phyloP scores from a whole-genome alignment of 2,113 vertebrate genomes.

The Alethe diademata region DNA sequence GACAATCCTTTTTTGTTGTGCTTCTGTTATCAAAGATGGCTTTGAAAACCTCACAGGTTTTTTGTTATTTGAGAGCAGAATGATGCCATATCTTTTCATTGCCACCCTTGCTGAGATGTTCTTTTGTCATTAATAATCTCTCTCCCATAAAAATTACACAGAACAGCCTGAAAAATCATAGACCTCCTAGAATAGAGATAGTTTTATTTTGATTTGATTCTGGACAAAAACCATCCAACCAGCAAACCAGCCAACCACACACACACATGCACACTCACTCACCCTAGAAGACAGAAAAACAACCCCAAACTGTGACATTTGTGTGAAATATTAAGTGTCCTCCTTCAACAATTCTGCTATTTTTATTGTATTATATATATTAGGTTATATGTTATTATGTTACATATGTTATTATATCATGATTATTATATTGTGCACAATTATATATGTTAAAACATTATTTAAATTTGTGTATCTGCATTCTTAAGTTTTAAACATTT shows the following conservation, averaged over 20 bases:
- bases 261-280: background rate
- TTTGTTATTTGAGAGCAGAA: background rate
- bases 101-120: background rate
- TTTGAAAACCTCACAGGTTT: background rate
- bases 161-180: background rate
- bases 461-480: background rate
- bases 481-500: background rate
- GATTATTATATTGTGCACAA: too few relatives aligned
- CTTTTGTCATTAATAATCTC: background rate
- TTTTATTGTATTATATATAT: background rate
- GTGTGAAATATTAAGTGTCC: background rate
- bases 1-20: background rate
- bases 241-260: background rate
- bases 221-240: background rate
- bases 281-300: background rate
- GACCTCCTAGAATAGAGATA: background rate
- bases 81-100: background rate
- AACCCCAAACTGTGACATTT: background rate
- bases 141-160: background rate
- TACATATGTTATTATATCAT: too few relatives aligned
- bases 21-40: background rate
- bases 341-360: background rate
- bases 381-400: background rate
- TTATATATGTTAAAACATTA: background rate
- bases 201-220: background rate